Base-by-base conservation (phyloP, 1,140 invertebrate species). In the Megathymus violae region DNA sequence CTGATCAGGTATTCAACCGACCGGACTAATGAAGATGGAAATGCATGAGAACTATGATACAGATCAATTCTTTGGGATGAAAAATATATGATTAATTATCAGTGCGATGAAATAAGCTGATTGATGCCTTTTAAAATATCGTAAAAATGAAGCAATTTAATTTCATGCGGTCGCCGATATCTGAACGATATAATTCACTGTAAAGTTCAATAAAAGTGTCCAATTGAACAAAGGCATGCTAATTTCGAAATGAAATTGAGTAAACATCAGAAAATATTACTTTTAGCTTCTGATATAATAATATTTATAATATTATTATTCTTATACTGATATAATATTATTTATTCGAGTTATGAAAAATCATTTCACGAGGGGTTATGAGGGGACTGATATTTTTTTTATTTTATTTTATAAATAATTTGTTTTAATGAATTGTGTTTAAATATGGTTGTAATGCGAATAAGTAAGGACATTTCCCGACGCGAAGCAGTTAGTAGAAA, bases 141-240 rank as follows among this genome's bases (percentile, higher is more conserved):
- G 34, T 36, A n/a, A 11, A 36, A 36, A 4, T n/a, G 34, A 64
- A 62, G 65, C 59, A 31, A 51, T 62, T 67, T 63, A 58, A 54
- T 56, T 63, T 38, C 17, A 67, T 11, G 10, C 34, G 10, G n/a
- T 36, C 34, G 27, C 34, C 34, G 10, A 11, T 36, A 36, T 36
- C n/a, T 36, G 34, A 11, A 36, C 3, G 4, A 11, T 36, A 36
- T 36, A 36, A 36, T 36, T 36, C 34, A 36, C 34, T 36, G 1
- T 10, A 11, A 36, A 36, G 34, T 36, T 11, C 34, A 36, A 36
- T 36, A 36, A 36, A 36, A 36, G 34, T 36, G 34, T 36, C 34
- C 10, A 36, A 36, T 36, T 36, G 34, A 36, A 36, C 34, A 36
- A 36, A 36, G 34, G 34, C 34, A 36, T 36, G 34, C 34, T 36